Base-by-base conservation (phyloP, 2,797 vertebrate genomes). In the Falco concolor region DNA sequence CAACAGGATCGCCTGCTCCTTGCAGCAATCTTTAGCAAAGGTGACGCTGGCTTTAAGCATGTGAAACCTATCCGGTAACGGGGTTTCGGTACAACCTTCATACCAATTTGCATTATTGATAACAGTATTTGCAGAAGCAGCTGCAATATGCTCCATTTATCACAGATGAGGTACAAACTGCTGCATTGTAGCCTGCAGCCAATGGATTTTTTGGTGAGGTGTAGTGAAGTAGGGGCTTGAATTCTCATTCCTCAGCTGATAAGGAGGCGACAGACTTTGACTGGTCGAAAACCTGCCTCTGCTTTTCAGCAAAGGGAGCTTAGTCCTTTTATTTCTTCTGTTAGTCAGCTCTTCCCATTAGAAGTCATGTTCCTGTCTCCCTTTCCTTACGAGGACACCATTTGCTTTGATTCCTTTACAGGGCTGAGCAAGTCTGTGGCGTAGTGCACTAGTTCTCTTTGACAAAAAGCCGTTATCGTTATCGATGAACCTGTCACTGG, bases 401-500 rank as follows among this genome's bases (percentile, higher is more conserved):
- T 72, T 95, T 84, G 61, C 93, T 94, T 92, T 87, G 68, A 85
- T 95, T 95, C 60, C 81, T 87, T 86, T 82, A 44, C 52, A 84
- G 52, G 13, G 27, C 0, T 83, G 85, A 84, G 52, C 81, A 53
- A 80, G 57, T 53, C 77, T 85, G 81, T 68, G 49, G 53, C 77
- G 94, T 81, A 82, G 89, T 52, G 52, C 52, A 38, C 91, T 49
- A 25, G 47, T 93, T 93, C 86, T 72, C 67, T 86, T 80, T 4
- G 15, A 92, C 83, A 89, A 72, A 89, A 94, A 85, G 47, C 72
- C 61, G 75, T 96, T 97, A 90, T 87, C 88, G 6, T 95, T 96
- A 96, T 85, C 94, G 93, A 95, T 95, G 84, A 93, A 95, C 68
- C 77, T 93, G 78, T 92, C 91, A 74, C 83, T 60, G 49, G n/a